Evolutionary conservation across 2,113 vertebrate species (phyloP), one percentile per base, ranked within the genome.

Genomic region (Apistogramma diplotaenia): DNA sequence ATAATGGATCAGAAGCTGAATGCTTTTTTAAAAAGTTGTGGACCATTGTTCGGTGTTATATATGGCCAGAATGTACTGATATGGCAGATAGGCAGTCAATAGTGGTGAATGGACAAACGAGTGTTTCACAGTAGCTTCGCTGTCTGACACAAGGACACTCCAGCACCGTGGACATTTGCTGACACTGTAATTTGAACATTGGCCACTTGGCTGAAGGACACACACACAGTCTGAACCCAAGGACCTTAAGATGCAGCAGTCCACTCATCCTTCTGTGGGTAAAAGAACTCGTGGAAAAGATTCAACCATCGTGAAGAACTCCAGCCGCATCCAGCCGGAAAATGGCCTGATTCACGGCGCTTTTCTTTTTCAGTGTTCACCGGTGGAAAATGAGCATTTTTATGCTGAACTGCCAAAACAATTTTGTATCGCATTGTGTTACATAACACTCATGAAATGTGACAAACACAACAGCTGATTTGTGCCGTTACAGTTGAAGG

Each of bases 131-230:
- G 55, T 0, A 33, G 73, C 37, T 49, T 49, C 23, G 29, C 55
- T 0, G 4, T 21, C 55, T 58, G 40, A 56, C 40, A 60, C 78
- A 49, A 81, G 77, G 61, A 67, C 58, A 46, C 76, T 65, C 23
- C 23, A 59, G 60, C 67, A 60, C 72, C 67, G 65, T 21, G 55
- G 76, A 80, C 73, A 56, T 53, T 74, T 29, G 82, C 84, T 82
- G 84, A 86, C 67, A 4, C 58, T 35, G 76, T 77, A 73, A 76
- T 67, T 76, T 12, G 72, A 75, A 59, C 57, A 55, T 27, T 25
- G 16, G 43, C 56, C 59, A 59, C 78, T 33, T 3, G 21, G 33
- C 58, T 56, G 83, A 83, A 85, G 78, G 77, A 76, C 74, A 27
- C 57, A 27, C 57, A 5, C 57, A 6, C 70, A 56, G 29, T 61